phyloP scores from a whole-genome alignment of 1,140 invertebrate genomes.

The Odontomachus brunneus region DNA sequence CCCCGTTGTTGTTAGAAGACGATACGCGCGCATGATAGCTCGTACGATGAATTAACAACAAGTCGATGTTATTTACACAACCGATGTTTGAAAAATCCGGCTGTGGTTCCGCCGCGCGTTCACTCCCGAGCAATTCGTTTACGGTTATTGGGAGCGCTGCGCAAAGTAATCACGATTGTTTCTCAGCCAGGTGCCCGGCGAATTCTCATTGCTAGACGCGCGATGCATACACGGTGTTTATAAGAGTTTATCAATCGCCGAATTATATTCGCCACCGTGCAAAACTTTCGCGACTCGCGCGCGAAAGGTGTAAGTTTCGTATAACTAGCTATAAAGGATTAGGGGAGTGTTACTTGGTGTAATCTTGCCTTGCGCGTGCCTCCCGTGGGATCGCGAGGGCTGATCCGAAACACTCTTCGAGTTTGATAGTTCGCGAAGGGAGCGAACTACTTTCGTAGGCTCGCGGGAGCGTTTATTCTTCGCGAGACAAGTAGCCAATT shows the following conservation, averaged over 20 bases:
- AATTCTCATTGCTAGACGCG: too few relatives aligned
- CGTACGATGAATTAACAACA: slow-evolving; percentile 44
- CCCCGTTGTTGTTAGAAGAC: slow-evolving; percentile 43
- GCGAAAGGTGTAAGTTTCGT: slow-evolving; percentile 8
- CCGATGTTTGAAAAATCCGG: slow-evolving; percentile 39
- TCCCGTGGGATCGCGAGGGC: slow-evolving; percentile 33
- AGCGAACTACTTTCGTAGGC: neutral
- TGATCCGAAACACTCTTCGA: slow-evolving; percentile 24
- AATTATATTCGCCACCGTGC: slow-evolving; percentile 40
- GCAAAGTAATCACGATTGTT: slow-evolving; percentile 48
- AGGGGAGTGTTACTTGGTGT: slow-evolving; percentile 24
- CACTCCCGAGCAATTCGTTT: neutral
- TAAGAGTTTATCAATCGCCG: slow-evolving; percentile 35
- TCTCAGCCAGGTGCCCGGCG: slow-evolving; percentile 29
- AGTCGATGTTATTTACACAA: slow-evolving; percentile 51
- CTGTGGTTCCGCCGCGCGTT: slow-evolving; percentile 9
- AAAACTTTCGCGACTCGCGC: slow-evolving; percentile 30
- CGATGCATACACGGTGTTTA: neutral
- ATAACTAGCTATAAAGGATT: slow-evolving; percentile 48
- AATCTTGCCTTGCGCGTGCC: slow-evolving; percentile 39
- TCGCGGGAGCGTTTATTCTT: slow-evolving; percentile 31
- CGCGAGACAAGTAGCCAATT: slow-evolving; percentile 8
- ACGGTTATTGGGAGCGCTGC: slow-evolving; percentile 40
- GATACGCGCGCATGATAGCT: slow-evolving; percentile 20
- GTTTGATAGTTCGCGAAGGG: slow-evolving; percentile 23